Evolutionary conservation across 2,797 vertebrate genomes (phyloP), one percentile per base, ranked within the genome.

Genomic region (Chlorospingus flavigularis): DNA sequence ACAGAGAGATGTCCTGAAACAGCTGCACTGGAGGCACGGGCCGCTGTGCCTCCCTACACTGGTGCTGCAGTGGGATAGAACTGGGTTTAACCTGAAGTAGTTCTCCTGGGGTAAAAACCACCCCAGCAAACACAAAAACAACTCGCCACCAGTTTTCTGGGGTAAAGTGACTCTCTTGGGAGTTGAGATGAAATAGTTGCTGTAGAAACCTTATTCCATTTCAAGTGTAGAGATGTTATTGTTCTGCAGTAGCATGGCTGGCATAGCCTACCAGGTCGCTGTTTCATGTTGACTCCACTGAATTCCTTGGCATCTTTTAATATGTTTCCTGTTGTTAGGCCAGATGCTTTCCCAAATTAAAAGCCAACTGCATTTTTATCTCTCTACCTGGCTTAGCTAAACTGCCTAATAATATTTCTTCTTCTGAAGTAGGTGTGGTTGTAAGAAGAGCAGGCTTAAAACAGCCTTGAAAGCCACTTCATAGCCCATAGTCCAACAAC

Each of bases 371-470:
- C n/a, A 9, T 40, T 71, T 61, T 67, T 72, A 5, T 75, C 61
- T 80, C 55, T 91, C 51, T 54, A 23, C 11, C 37, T 79, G 63
- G 26, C 16, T 79, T 82, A 79, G 31, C 21, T 70, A 43, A 81
- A 61, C 26, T 79, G 68, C 24, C 25, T 73, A 47, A 51, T 31
- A 77, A 63, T 55, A 30, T 61, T 86, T 77, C n/a, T 65, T 67
- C 33, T 55, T 48, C 43, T 86, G 42, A 66, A 88, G 67, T 15
- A 83, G 18, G 2, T 61, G 19, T 14, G 10, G 7, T 39, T 83
- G 9, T 62, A 77, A 88, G 50, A 91, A 76, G 7, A 91, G 39
- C 81, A 93, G 72, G 62, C 72, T 92, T 95, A 94, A 86, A 91
- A 78, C 81, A 92, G 81, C 86, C 89, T 68, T 68, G 42, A 90